Evolutionary conservation across 2,797 vertebrate species (phyloP).

Genomic region (Leuciscus waleckii): DNA sequence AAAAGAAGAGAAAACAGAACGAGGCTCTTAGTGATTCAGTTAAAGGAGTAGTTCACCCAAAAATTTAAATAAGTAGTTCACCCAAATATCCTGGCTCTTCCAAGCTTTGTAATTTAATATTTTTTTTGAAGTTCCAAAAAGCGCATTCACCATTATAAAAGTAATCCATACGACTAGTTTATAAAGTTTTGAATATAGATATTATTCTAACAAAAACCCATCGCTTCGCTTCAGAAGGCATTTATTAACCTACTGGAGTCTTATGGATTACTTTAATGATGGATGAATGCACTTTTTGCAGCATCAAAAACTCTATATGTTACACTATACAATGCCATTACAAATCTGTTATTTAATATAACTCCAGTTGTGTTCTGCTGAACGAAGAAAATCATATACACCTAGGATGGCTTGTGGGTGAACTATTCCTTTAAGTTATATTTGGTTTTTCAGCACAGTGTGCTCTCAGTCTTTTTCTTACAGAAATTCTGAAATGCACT

Average conservation of each 20-base stretch:
- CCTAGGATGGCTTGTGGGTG: background rate
- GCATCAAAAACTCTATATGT: background rate
- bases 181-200: background rate
- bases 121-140: too few relatives aligned
- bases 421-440: background rate
- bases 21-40: background rate
- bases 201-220: background rate
- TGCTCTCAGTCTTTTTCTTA: background rate
- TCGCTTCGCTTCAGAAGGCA: background rate
- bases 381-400: background rate
- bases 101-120: too few relatives aligned
- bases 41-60: background rate
- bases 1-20: constrained; percentile 6
- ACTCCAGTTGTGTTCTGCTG: background rate
- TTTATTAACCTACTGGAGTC: background rate
- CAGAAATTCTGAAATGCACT: constrained; percentile 71
- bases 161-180: background rate
- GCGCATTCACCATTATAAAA: too few relatives aligned
- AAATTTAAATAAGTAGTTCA: background rate
- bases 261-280: background rate
- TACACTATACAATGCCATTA: background rate
- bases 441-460: background rate
- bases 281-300: background rate
- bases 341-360: background rate
- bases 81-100: too few relatives aligned